A percentile compares a stretch with the other conserved stretches of the same genome.
Evolutionary conservation across 1,140 invertebrate genomes (phyloP).

Genomic region (Limonius californicus): DNA sequence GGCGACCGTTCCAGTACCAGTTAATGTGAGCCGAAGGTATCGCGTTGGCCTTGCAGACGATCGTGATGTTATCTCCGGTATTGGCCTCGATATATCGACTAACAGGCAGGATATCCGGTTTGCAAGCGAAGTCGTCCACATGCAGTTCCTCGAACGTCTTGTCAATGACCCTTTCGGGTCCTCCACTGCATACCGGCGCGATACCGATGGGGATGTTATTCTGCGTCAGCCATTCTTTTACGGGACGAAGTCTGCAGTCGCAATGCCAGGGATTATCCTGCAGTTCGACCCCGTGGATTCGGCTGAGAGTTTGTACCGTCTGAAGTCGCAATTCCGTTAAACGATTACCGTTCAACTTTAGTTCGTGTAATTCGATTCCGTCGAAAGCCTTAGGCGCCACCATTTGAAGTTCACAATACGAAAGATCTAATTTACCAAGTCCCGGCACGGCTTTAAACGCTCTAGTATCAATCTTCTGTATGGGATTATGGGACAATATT

Average conservation of each 20-base stretch:
- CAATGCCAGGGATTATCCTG: conserved; percentile 91
- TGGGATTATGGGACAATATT: conserved; percentile 73
- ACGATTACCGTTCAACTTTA: conserved; percentile 79
- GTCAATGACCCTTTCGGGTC: conserved; percentile 63
- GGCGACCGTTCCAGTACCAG: conserved; percentile 83
- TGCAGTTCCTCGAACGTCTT: conserved; percentile 69
- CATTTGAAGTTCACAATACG: conserved; percentile 71
- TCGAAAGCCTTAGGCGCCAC: conserved; percentile 75
- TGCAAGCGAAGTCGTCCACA: conserved; percentile 83
- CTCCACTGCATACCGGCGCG: conserved; percentile 67
- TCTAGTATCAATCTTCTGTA: conserved; percentile 69
- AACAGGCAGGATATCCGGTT: conserved; percentile 73
- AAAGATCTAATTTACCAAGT: conserved; percentile 80
- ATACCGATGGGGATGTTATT: conserved; percentile 78
- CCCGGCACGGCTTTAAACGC: conserved; percentile 72
- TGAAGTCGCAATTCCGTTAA: conserved; percentile 66
- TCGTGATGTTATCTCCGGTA: conserved; percentile 79
- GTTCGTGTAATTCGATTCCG: conserved; percentile 70
- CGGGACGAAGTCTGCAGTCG: conserved; percentile 77
- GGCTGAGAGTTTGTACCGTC: conserved; percentile 68
- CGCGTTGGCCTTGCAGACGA: conserved; percentile 74
- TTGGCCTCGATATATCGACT: conserved; percentile 72
- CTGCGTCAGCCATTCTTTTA: conserved; percentile 79
- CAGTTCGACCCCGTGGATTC: conserved; percentile 77
- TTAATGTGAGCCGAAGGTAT: conserved; percentile 76